A percentile compares a stretch with the other conserved stretches of the same genome.
Evolutionary conservation across 2,888 invertebrate genomes (phyloP).

Genomic region (Tipula vernalis): DNA sequence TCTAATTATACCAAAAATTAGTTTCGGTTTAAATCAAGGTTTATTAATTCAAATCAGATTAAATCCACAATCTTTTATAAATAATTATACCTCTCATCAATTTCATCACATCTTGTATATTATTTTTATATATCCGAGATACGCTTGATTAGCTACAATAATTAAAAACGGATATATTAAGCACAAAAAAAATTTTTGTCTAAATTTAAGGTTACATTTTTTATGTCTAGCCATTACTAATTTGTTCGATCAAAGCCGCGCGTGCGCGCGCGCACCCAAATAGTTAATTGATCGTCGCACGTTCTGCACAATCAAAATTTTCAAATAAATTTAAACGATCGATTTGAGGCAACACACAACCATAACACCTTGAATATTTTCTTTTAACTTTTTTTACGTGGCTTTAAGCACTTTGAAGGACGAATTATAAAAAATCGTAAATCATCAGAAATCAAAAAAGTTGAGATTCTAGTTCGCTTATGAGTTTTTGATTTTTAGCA

Average conservation of each 20-base stretch:
- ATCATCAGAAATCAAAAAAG: not conserved
- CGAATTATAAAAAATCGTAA: not conserved
- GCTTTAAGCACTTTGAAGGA: not conserved
- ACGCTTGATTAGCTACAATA: not conserved
- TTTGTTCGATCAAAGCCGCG: no score
- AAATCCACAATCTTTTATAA: no score
- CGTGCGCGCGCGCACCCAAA: not conserved
- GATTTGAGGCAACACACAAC: not conserved
- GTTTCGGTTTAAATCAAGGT: no score
- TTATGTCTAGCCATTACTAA: not conserved
- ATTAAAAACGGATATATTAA: not conserved
- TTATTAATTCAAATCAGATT: no score
- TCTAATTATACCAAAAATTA: not conserved
- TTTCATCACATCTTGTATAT: no score
- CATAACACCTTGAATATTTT: not conserved
- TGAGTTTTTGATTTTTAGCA: not conserved
- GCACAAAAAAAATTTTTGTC: no score
- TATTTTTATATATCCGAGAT: no score
- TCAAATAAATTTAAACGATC: not conserved
- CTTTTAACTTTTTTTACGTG: not conserved
- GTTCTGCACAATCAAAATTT: not conserved
- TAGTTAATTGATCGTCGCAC: no score
- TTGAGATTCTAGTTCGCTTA: not conserved
- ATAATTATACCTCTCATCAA: no score
- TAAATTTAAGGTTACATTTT: not conserved